Base-by-base conservation (phyloP, 2,888 invertebrate species). In the Athrips mouffetella region DNA sequence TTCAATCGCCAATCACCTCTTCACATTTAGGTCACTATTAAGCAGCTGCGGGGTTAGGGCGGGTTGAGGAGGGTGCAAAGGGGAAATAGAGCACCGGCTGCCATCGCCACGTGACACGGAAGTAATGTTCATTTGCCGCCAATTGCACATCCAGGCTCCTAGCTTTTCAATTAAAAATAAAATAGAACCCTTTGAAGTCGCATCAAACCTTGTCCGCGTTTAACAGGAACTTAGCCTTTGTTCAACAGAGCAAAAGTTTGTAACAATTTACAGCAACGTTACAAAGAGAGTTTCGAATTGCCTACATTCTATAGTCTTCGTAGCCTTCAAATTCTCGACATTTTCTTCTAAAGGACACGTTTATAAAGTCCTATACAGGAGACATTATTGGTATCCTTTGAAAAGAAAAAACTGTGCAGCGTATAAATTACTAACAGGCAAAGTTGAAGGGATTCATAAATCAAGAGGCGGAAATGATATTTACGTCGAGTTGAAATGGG, bases 61-160 rank as follows among this genome's bases (percentile, higher is more conserved):
- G 46, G 48, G 44, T 42, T 7, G 35, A 33, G 29, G 18, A 8
- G 30, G 20, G 30, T 20, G 37, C 20, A 37, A 31, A 44, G 18
- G 35, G 42, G 49, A 52, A 51, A 41, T 57, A 33, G 54, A 50
- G 50, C 54, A 51, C 45, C 44, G 50, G 45, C 54, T 30, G 45
- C 21, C 37, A 25, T 37, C 48, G 51, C 48, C 48, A 46, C 20
- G 51, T 50, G 59, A 56, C 54, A 54, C 58, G 62, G 59, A 63
- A 62, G 55, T 61, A 63, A 68, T 61, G 59, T 60, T 57, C 62
- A 63, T 65, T 63, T 65, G 62, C 65, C 65, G 65, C 62, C 55
- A 63, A 55, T 57, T 63, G 65, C 57, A 60, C 62, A 59, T 57
- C 16, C 42, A 42, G 7, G 18, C 42, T 5, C 10, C 8, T n/a